Percentiles rank a stretch among this genome's conserved stretches.
Conservation (phyloP, 2,113 vertebrate species). For the Passer montanus region DNA sequence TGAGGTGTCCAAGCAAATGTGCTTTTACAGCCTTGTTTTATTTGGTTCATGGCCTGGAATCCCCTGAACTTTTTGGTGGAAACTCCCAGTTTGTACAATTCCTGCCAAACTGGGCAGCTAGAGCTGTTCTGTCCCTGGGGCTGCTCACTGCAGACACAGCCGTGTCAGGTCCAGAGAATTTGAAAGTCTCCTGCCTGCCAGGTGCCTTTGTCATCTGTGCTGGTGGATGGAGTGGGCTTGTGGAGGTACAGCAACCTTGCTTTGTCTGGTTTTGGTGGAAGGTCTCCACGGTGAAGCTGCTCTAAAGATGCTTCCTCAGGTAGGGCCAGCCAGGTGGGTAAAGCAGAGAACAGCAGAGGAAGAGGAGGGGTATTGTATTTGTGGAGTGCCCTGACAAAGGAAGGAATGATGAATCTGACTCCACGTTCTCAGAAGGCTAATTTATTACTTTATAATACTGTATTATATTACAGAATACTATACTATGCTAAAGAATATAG, state of each 20-base stretch:
- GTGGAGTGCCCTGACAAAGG: too few species aligned
- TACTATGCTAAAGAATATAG: too few species aligned
- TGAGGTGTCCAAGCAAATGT: neutral
- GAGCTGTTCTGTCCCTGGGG: rapidly evolving
- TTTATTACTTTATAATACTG: too few species aligned
- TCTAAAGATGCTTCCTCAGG: neutral
- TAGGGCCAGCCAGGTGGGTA: neutral
- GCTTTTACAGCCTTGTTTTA: neutral
- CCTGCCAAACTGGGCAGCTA: neutral
- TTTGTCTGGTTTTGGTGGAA: neutral
- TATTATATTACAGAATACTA: too few species aligned
- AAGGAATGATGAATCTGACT: too few species aligned
- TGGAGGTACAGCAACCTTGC: neutral
- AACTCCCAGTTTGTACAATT: neutral
- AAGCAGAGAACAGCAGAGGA: neutral
- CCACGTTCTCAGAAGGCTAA: too few species aligned
- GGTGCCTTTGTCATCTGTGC: neutral
- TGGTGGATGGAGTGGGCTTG: neutral
- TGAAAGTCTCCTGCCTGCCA: neutral
- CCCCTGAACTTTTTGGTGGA: neutral
- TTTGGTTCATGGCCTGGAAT: neutral
- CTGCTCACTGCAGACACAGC: neutral
- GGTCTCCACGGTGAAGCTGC: rapidly evolving
- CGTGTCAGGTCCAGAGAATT: rapidly evolving
- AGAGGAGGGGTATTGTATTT: neutral